A percentile compares a stretch with the other conserved stretches of the same genome.
phyloP scores from a whole-genome alignment of 2,797 vertebrate genomes.

The Gallinago solitaria region DNA sequence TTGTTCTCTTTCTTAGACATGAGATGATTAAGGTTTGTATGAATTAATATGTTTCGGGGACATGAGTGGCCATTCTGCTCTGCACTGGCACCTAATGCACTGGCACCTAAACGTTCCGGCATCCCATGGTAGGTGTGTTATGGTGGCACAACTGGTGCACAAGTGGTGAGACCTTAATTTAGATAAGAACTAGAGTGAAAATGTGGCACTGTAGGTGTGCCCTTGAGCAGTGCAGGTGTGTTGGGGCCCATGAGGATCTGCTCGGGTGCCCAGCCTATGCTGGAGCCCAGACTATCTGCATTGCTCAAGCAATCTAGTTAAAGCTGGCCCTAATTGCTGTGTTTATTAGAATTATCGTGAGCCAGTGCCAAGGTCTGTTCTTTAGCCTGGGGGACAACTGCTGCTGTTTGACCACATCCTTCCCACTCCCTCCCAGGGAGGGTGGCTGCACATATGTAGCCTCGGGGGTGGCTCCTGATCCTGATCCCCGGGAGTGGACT shows the following conservation, averaged over 20 bases:
- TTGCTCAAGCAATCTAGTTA: not conserved
- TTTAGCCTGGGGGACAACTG: not conserved
- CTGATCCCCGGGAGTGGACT: not conserved
- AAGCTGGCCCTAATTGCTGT: not conserved
- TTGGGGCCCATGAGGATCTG: not conserved
- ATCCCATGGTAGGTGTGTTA: accelerated
- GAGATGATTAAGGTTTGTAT: not conserved
- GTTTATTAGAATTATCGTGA: not conserved
- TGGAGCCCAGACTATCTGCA: not conserved
- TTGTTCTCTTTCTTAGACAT: not conserved
- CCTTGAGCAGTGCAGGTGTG: not conserved
- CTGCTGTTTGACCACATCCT: not conserved
- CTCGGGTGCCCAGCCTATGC: not conserved
- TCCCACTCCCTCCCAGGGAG: not conserved
- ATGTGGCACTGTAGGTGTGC: not conserved
- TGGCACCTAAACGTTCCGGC: accelerated
- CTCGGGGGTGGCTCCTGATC: not conserved
- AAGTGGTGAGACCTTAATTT: not conserved
- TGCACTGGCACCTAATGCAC: accelerated
- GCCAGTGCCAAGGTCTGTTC: not conserved
- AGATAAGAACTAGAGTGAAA: not conserved
- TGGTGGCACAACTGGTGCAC: not conserved
- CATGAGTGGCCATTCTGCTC: not conserved
- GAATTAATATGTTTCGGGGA: not conserved
- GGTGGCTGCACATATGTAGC: accelerated